A percentile compares a stretch with the other conserved stretches of the same genome.
These are phyloP conservation scores for Dicaeum eximium DNA, from an alignment of 2,113 vertebrate genomes.

Conservation along the genomic window DNA sequence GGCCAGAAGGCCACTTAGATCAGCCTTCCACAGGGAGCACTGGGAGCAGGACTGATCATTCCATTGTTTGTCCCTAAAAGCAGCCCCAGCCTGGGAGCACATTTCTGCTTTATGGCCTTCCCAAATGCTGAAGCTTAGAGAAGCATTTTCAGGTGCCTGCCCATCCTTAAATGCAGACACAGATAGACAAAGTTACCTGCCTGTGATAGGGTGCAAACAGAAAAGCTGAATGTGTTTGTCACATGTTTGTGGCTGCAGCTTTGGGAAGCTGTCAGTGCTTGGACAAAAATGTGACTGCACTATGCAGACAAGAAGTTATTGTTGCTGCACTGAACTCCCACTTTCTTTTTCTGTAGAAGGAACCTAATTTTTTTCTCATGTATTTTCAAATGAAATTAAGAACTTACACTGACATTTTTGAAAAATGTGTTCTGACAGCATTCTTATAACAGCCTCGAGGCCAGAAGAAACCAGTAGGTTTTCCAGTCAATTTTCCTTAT, in stretches of 20 bases:
- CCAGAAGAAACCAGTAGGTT: not conserved
- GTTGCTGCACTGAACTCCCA: not conserved
- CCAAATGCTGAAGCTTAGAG: not conserved
- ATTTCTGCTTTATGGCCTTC: not conserved
- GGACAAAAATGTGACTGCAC: not conserved
- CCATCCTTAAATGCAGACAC: not conserved
- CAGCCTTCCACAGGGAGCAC: not conserved
- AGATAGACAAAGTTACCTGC: not conserved
- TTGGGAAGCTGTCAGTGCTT: not conserved
- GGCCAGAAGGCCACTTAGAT: not conserved
- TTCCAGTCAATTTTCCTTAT: not conserved
- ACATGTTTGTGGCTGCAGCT: not conserved
- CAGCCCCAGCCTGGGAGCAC: not conserved
- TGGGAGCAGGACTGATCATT: not conserved
- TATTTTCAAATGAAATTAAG: not conserved
- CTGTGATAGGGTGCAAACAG: not conserved
- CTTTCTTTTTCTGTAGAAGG: not conserved
- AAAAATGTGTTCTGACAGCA: not conserved
- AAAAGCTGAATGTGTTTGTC: not conserved
- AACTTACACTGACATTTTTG: not conserved
- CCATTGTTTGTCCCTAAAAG: not conserved
- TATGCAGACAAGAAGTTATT: not conserved
- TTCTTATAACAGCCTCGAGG: not conserved
- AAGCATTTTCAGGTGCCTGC: not conserved
- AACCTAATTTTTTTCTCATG: not conserved